Evolutionary conservation across 2,113 vertebrate species (phyloP).

Genomic region (Maccullochella peelii): DNA sequence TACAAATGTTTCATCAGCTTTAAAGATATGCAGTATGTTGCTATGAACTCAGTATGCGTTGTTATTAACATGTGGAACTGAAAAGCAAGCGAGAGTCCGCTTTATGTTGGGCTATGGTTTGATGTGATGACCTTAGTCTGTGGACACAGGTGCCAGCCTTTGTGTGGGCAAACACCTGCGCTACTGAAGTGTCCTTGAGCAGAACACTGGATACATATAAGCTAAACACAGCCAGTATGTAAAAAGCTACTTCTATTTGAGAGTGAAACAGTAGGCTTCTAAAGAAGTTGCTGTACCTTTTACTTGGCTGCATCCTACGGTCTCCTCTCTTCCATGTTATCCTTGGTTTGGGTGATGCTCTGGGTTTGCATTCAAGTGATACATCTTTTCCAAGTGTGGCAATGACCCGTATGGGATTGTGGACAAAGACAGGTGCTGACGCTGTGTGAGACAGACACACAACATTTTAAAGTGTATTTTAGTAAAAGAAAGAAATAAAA

Average conservation of each 20-base stretch:
- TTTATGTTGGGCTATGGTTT: background rate
- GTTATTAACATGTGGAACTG: background rate
- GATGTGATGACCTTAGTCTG: background rate
- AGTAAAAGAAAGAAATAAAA: background rate
- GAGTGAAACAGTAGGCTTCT: background rate
- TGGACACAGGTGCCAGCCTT: background rate
- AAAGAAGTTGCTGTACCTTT: slow-evolving; percentile 83
- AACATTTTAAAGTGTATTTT: background rate
- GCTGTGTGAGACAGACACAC: slow-evolving; percentile 80
- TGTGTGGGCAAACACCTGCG: background rate
- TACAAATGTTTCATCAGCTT: background rate
- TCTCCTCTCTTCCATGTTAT: slow-evolving; percentile 94
- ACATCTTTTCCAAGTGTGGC: slow-evolving; percentile 91
- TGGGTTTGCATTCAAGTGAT: slow-evolving; percentile 90
- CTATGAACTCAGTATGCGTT: background rate
- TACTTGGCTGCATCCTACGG: slow-evolving; percentile 86
- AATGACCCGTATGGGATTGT: slow-evolving; percentile 88
- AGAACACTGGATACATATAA: background rate
- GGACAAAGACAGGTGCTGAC: slow-evolving; percentile 90
- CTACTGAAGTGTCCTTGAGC: slow-evolving; percentile 22
- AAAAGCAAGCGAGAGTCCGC: background rate
- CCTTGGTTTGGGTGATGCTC: slow-evolving; percentile 93
- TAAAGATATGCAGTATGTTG: background rate
- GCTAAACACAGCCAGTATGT: too few relatives aligned
- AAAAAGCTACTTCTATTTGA: background rate